Evolutionary conservation across 2,797 vertebrate genomes (phyloP), one percentile per base, ranked within the genome.

Genomic region (Sparus aurata): DNA sequence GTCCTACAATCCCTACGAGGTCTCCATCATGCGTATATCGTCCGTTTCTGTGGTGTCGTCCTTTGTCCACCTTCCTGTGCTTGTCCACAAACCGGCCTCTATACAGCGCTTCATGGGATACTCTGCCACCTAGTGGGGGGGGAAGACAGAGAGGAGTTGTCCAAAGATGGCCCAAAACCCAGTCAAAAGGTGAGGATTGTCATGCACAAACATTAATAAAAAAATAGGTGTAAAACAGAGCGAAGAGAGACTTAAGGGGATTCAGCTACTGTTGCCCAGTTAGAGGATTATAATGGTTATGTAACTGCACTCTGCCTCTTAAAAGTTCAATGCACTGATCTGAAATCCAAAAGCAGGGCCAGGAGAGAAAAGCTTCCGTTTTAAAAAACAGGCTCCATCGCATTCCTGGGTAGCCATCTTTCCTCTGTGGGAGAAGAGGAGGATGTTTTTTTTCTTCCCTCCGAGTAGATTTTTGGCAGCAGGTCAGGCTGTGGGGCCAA

Each of bases 11-110:
- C 83, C 84, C 94, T 97, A 98, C 78, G 96, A 96, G 70, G 95
- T 97, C 90, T 99, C 98, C 98, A 99, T 99, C 96, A 97, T 97
- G 93, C 95, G 96, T 20, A 94, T 92, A 88, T 99, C 98, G 5
- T 99, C 98, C 0, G 90, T 87, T 80, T 99, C 98, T 59, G 89
- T 87, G 0, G 77, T 12, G 30, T 98, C 97, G 5, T 98, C 97
- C 93, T 95, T 97, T 90, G 95, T 92, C 95, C 94, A 92, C 90
- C 90, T 82, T 79, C 92, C 89, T 77, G 94, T 92, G 87, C 90
- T 95, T 85, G 92, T 95, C 96, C 96, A 96, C 81, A 94, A 90
- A 85, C 94, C 93, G 12, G 94, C 91, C 70, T 93, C 96, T 89
- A 95, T 59, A 80, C 94, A 97, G 73, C 92, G 94, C 90, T 96